phyloP scores from a whole-genome alignment of 2,797 vertebrate species.

The Columba guinea region DNA sequence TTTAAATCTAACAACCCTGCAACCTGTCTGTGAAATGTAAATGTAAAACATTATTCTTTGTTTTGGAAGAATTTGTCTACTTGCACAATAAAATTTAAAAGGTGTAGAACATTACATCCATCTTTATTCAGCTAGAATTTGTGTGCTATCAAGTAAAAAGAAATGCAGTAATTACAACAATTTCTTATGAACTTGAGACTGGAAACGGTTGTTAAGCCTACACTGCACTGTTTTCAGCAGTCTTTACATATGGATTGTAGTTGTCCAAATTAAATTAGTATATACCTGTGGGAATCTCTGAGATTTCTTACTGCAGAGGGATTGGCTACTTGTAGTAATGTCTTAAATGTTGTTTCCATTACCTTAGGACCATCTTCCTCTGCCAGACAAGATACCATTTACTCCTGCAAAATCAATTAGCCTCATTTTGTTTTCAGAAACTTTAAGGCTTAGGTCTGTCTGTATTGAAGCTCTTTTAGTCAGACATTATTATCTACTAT shows the following conservation, averaged over 20 bases:
- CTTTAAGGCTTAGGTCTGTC: not conserved
- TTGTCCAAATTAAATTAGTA: not conserved
- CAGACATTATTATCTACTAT: not conserved
- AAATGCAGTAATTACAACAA: not conserved
- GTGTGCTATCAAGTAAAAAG: not conserved
- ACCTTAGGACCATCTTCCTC: not conserved
- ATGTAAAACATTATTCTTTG: not conserved
- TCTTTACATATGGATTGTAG: not conserved
- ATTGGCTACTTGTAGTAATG: not conserved
- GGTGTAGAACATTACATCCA: not conserved
- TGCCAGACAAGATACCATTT: not conserved
- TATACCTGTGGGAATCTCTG: not conserved
- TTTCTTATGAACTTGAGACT: not conserved
- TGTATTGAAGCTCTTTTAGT: not conserved
- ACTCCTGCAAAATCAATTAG: not conserved
- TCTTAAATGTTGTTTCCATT: not conserved
- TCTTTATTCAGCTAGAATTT: not conserved
- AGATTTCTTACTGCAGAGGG: not conserved
- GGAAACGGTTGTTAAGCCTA: not conserved
- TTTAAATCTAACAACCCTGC: not conserved
- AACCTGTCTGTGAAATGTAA: not conserved
- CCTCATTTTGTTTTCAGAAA: not conserved
- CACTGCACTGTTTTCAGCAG: not conserved
- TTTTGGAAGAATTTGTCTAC: not conserved
- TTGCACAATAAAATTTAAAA: not conserved